Evolutionary conservation across 2,888 invertebrate species (phyloP), one percentile per base, ranked within the genome.

Genomic region (Drosophila kanekoi): DNA sequence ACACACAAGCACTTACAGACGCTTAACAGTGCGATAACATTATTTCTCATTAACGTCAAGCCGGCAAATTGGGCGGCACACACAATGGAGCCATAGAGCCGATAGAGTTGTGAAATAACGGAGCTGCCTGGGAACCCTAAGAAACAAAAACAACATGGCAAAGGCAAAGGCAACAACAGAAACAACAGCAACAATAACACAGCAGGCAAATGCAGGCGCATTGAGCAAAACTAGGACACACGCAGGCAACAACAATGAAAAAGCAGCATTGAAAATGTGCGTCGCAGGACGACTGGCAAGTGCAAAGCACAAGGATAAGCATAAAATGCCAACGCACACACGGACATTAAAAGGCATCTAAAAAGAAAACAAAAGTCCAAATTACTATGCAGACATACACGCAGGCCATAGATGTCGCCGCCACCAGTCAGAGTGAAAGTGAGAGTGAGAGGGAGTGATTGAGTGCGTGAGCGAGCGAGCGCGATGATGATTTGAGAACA

Each of bases 21-120:
- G 53, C 63, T 67, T 87, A 77, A 82, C 89, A 89, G 86, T 66
- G 75, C 73, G 73, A 74, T 85, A 86, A 89, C 88, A 85, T 89
- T 76, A 88, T 77, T 88, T 88, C 89, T 82, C 80, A 85, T 85
- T 89, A 89, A 74, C 60, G 82, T 66, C 77, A 58, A 58, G 54
- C 64, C 54, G 71, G 64, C 81, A 86, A 83, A 65, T 77, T 73
- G 77, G 70, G 72, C 65, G 54, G 1, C 44, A 49, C 65, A 64
- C 61, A 81, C 79, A 82, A 64, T 70, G 51, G 60, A 77, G 52
- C 51, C 77, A 45, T 57, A 35, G 38, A 47, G 37, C 53, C 28
- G 51, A 58, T 37, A 61, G 23, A 44, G 58, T 44, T 20, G 40
- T 14, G 38, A 33, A 20, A 32, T 38, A 41, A 44, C 41, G 41